These are phyloP conservation scores for Eolophus roseicapilla DNA, from an alignment of 2,113 vertebrate genomes.

Conservation along the genomic window DNA sequence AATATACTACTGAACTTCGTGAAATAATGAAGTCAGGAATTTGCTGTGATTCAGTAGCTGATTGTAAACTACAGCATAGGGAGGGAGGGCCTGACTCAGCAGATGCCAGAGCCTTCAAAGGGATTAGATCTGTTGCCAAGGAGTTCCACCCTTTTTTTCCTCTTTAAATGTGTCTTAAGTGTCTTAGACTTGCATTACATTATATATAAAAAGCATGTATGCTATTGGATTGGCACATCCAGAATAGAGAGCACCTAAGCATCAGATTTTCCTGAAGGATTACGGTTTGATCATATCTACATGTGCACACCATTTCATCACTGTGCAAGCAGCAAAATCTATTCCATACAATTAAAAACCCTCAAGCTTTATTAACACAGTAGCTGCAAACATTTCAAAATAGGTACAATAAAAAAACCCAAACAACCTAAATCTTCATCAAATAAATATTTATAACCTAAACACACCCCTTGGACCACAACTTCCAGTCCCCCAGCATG, in stretches of 20 bases:
- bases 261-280: conserved; percentile 32
- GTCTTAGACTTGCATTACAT: conserved; percentile 1
- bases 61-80: neutral
- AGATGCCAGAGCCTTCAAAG: conserved; percentile 54
- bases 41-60: conserved; percentile 20
- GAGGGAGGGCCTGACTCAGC: conserved; percentile 58
- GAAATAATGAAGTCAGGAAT: conserved; percentile 23
- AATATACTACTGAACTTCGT: neutral
- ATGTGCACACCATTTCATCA: neutral
- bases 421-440: neutral
- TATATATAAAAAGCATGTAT: neutral
- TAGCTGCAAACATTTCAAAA: neutral
- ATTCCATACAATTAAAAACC: neutral
- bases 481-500: neutral
- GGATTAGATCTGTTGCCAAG: conserved; percentile 35
- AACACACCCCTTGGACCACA: neutral
- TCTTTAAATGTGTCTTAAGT: conserved; percentile 34
- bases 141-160: conserved; percentile 38
- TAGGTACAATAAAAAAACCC: neutral
- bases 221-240: conserved; percentile 7
- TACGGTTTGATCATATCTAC: neutral
- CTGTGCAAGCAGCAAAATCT: neutral
- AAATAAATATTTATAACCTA: neutral
- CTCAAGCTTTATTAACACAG: neutral
- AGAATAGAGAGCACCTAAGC: neutral